Evolutionary conservation across 2,888 invertebrate genomes (phyloP), one percentile per base, ranked within the genome.

Genomic region (Alloplasta piceator): DNA sequence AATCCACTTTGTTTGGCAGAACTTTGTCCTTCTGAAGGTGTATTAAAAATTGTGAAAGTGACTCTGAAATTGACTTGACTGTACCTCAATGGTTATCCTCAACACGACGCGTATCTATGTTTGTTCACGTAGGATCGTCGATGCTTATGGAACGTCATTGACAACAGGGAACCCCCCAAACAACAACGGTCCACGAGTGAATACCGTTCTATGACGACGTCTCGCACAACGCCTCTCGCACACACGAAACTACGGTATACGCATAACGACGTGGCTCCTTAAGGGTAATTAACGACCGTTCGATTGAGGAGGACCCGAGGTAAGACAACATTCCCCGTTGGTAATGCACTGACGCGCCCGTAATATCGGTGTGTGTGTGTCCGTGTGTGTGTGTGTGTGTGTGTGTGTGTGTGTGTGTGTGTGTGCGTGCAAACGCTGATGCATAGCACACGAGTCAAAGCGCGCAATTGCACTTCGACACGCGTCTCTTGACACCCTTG

Each of bases 61-160:
- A 26, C 26, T 26, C 1, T 26, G 3, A 26, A 26, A 26, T 26
- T 1, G 3, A 26, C 26, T 26, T 26, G 26, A 26, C 26, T 26
- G 26, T 26, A 26, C 26, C 26, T 2, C 26, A 26, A 26, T 1
- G 26, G 26, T 26, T 26, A 26, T 26, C 26, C 43, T 36, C 63
- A 77, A 68, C 68, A 78, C 77, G 73, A 41, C 50, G 77, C 83
- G 85, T 87, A 88, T 88, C 88, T 82, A 66, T 88, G 87, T 88
- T 88, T 88, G 84, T 84, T 81, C 88, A 88, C 78, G 78, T 82
- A 82, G 83, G 81, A 84, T 83, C 63, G 83, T 76, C 46, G 78
- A 64, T 68, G 79, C 82, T 84, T 83, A 80, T 83, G 77, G 81
- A 71, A 66, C 60, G 70, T 74, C 75, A 68, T 78, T 78, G 81